Conservation (phyloP, 2,797 vertebrate genomes). For the Lates japonicus region DNA sequence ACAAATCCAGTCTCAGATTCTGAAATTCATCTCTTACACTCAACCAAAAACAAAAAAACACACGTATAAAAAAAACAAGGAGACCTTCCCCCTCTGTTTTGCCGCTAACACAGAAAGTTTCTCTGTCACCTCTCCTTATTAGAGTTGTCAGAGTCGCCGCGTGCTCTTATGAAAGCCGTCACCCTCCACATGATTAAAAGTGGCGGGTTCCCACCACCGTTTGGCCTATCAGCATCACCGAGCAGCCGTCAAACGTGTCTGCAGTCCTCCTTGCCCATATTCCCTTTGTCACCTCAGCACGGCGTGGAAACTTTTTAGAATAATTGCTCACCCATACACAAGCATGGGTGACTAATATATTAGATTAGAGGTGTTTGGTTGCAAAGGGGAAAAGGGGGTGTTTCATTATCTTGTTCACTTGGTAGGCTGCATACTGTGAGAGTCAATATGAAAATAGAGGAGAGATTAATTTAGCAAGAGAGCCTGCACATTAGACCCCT, state of each 20-base stretch:
- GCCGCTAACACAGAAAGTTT: constrained; percentile 93
- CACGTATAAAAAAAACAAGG: constrained; percentile 51
- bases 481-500: constrained; percentile 61
- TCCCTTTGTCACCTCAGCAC: constrained; percentile 84
- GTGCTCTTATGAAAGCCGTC: constrained; percentile 92
- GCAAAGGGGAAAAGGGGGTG: constrained; percentile 53
- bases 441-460: constrained; percentile 71
- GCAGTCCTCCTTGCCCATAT: constrained; percentile 77
- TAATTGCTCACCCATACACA: constrained; percentile 86
- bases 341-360: constrained; percentile 87
- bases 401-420: constrained; percentile 77
- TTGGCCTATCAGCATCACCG: constrained; percentile 88
- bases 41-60: constrained; percentile 55
- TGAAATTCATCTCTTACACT: constrained; percentile 87
- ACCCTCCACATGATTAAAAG: constrained; percentile 88
- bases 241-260: constrained; percentile 82
- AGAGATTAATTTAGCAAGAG: constrained; percentile 61
- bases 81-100: constrained; percentile 90
- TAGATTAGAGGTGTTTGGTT: constrained; percentile 84
- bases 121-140: constrained; percentile 91
- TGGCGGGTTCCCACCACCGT: constrained; percentile 88
- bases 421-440: constrained; percentile 70
- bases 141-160: constrained; percentile 91
- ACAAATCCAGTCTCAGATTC: constrained; percentile 96
- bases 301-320: constrained; percentile 87